A percentile compares a stretch with the other conserved stretches of the same genome.
Evolutionary conservation across 2,113 vertebrate species (phyloP).

Genomic region (Salvelinus fontinalis): DNA sequence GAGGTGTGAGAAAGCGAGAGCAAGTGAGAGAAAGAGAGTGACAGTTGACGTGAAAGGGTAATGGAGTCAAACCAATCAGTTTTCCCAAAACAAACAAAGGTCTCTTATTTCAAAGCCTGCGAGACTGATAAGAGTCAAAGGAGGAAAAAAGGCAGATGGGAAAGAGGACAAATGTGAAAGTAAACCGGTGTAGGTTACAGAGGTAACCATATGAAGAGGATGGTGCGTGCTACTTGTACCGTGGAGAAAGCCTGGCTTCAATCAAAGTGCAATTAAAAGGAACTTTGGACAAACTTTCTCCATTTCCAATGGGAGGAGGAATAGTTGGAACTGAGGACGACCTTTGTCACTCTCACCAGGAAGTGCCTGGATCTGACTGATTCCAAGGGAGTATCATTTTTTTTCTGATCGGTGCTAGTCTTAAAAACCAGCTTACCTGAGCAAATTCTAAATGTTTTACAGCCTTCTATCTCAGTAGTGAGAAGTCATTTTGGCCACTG

Average conservation of each 20-base stretch:
- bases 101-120: background rate
- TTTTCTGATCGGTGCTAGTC: slow-evolving; percentile 74
- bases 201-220: background rate
- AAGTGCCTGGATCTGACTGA: slow-evolving; percentile 80
- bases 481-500: background rate
- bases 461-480: background rate
- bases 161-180: background rate
- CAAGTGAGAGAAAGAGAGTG: background rate
- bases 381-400: slow-evolving; percentile 64
- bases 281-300: slow-evolving; percentile 28
- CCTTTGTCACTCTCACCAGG: background rate
- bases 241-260: slow-evolving; percentile 19
- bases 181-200: too few species aligned
- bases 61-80: slow-evolving; percentile 18
- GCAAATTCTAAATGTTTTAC: slow-evolving; percentile 60
- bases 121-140: background rate
- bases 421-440: slow-evolving; percentile 75
- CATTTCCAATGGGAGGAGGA: background rate
- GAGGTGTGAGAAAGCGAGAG: slow-evolving; percentile 74
- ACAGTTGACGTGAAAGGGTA: slow-evolving; percentile 17
- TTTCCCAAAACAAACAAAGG: slow-evolving; percentile 11
- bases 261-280: slow-evolving; percentile 13
- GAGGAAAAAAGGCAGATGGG: background rate
- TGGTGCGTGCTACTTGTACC: background rate
- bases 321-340: background rate